Evolutionary conservation across 2,113 vertebrate species (phyloP).

Genomic region (Callocephalon fimbriatum): DNA sequence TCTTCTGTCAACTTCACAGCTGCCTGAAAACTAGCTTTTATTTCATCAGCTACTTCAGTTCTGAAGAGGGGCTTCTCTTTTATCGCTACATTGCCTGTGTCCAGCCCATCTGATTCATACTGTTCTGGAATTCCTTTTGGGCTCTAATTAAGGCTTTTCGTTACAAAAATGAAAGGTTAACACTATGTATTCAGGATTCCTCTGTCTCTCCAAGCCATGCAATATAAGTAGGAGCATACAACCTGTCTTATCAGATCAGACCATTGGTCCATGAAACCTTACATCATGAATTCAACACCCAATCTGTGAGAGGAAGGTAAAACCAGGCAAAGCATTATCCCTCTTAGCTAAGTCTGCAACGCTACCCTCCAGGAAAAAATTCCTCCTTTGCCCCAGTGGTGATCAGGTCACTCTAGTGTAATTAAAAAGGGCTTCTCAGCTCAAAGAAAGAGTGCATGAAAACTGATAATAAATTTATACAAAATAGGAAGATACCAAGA

Average conservation of each 20-base stretch:
- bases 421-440: constrained; percentile 32
- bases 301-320: constrained; percentile 1
- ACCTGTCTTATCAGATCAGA: constrained; percentile 2
- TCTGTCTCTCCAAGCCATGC: neutral
- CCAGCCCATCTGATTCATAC: neutral
- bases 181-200: neutral
- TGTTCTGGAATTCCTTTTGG: neutral
- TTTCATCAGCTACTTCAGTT: constrained; percentile 2
- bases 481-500: constrained; percentile 44
- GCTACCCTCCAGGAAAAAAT: neutral
- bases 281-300: neutral
- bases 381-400: neutral
- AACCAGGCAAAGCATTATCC: neutral
- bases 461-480: constrained; percentile 42
- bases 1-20: constrained; percentile 43
- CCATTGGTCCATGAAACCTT: neutral
- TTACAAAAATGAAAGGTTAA: neutral
- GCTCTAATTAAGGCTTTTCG: neutral
- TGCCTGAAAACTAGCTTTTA: constrained; percentile 24
- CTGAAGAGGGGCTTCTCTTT: constrained; percentile 10
- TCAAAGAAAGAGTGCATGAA: constrained; percentile 65
- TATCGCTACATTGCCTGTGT: neutral
- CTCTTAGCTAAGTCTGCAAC: neutral
- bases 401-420: constrained; percentile 35
- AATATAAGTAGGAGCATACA: neutral